Percentiles rank a stretch among this genome's conserved stretches.
Evolutionary conservation across 2,888 invertebrate species (phyloP).

Genomic region (Trypoxylon attenuatum): DNA sequence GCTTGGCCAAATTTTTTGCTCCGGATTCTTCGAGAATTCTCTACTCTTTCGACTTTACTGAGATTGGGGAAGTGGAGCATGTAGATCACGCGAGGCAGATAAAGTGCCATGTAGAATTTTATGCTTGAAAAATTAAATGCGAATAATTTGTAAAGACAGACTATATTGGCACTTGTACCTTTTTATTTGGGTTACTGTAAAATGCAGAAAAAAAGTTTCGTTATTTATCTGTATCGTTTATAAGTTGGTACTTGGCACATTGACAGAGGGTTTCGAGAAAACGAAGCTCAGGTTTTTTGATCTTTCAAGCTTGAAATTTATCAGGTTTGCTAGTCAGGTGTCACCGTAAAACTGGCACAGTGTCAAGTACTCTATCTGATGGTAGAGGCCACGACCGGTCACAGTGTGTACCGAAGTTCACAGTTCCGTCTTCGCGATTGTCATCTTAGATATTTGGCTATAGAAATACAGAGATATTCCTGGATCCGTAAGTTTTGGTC

Average conservation of each 20-base stretch:
- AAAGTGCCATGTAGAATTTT: too few species aligned
- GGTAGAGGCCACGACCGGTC: constrained; percentile 48
- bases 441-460: constrained; percentile 49
- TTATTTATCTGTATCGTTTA: too few species aligned
- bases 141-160: too few species aligned
- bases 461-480: constrained; percentile 37
- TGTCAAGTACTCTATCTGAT: constrained; percentile 35
- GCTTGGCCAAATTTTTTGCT: background rate
- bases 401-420: constrained; percentile 47
- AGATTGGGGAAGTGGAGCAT: background rate
- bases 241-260: too few species aligned
- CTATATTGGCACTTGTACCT: too few species aligned
- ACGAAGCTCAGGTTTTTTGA: constrained; percentile 14
- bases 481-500: constrained; percentile 32
- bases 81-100: too few species aligned
- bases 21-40: background rate
- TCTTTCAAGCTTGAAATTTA: background rate
- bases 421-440: constrained; percentile 38
- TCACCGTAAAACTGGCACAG: constrained; percentile 34
- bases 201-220: too few species aligned
- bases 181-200: too few species aligned
- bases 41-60: background rate
- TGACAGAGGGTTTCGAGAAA: too few species aligned
- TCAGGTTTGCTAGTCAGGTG: constrained; percentile 19
- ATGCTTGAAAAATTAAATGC: too few species aligned